phyloP scores from a whole-genome alignment of 1,140 invertebrate genomes.

The Pachyrhynchus sulphureomaculatus region DNA sequence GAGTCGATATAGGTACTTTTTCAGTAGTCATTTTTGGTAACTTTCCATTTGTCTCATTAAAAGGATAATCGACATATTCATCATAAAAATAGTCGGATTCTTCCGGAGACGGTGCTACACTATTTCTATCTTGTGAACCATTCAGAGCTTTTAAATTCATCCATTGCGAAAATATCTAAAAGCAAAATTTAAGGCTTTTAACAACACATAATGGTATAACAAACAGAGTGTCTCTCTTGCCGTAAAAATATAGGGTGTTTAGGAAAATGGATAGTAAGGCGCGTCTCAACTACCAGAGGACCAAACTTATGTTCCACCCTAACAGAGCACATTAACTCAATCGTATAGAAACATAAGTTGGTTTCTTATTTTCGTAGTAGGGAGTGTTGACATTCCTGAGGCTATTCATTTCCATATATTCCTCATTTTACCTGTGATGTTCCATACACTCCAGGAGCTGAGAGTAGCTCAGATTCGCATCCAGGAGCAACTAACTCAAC shows the following conservation, averaged over 20 bases:
- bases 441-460: constrained; percentile 51
- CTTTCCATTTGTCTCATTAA: constrained; percentile 55
- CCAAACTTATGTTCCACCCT: too few species aligned
- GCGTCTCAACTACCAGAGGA: too few species aligned
- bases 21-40: neutral
- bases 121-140: constrained; percentile 45
- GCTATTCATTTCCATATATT: too few species aligned
- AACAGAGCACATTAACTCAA: too few species aligned
- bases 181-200: constrained; percentile 24
- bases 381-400: too few species aligned
- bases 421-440: constrained; percentile 52
- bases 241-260: too few species aligned
- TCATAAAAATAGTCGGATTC: constrained; percentile 80
- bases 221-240: too few species aligned
- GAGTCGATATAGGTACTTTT: neutral
- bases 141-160: constrained; percentile 47
- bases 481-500: constrained; percentile 59
- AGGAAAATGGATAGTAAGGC: too few species aligned
- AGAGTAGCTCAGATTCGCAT: constrained; percentile 64
- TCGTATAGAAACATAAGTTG: too few species aligned
- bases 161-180: neutral
- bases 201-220: neutral
- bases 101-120: constrained; percentile 61
- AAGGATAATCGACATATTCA: constrained; percentile 74
- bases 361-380: too few species aligned